These are phyloP conservation scores for Caenorhabditis sp. DNA, from an alignment of 2,888 invertebrate genomes.

Conservation along the genomic window DNA sequence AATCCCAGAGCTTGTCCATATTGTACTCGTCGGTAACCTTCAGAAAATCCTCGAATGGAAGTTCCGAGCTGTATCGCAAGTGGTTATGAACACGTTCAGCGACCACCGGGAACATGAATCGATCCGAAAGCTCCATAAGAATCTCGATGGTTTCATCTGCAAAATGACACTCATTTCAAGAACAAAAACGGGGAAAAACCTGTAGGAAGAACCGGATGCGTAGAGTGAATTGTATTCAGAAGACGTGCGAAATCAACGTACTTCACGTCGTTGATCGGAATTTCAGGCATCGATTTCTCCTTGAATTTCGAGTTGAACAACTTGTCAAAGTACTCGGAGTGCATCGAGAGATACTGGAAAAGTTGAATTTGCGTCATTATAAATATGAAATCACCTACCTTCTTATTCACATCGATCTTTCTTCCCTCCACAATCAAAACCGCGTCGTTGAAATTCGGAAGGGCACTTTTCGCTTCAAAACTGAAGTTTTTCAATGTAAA, in stretches of 20 bases:
- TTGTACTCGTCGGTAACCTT: no score
- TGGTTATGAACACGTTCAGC: not conserved
- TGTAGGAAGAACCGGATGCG: not conserved
- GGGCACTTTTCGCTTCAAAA: no score
- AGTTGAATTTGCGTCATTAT: not conserved
- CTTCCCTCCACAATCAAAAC: conserved; percentile 8
- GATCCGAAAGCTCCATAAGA: conserved; percentile 16
- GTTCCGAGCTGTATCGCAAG: no score
- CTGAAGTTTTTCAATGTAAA: no score
- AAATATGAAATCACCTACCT: conserved; percentile 1
- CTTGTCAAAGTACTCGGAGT: conserved; percentile 14
- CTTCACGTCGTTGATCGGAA: conserved; percentile 22
- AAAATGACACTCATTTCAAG: not conserved
- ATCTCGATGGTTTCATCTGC: conserved; percentile 1
- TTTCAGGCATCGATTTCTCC: conserved; percentile 25
- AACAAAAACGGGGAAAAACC: not conserved
- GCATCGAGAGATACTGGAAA: conserved; percentile 21
- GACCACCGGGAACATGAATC: not conserved
- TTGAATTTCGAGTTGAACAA: conserved; percentile 31
- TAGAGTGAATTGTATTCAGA: not conserved
- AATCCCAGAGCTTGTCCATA: no score
- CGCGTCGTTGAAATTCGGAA: conserved; percentile 2
- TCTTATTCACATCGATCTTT: conserved; percentile 17
- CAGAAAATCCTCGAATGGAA: no score
- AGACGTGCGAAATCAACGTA: conserved; percentile 11